Evolutionary conservation across 2,797 vertebrate species (phyloP), one percentile per base, ranked within the genome.

Genomic region (Sebastes minor): DNA sequence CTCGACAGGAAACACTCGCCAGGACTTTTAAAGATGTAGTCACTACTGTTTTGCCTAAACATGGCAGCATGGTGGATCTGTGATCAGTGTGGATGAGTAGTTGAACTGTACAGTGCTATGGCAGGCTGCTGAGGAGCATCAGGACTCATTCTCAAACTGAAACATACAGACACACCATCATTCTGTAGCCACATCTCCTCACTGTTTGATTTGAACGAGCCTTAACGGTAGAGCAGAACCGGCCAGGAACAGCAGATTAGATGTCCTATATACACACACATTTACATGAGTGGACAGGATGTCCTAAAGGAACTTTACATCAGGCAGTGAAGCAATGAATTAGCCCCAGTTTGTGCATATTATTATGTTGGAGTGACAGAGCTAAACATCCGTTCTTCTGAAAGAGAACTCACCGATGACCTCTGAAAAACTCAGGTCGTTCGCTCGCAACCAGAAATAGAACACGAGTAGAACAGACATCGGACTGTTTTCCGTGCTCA

Each of bases 181-280:
- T 18, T 56, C 3, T 22, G 38, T 60, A 4, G 18, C 25, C 20
- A n/a, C 10, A n/a, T 13, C 12, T 53, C 70, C 16, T 49, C 60
- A 59, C 66, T 2, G n/a, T 25, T 49, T 57, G 14, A 59, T 56
- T 73, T 64, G 30, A 79, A 77, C 53, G 28, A 86, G 78, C 78
- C 78, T 80, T 4, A 81, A 79, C 74, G 8, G 71, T 52, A 5
- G 8, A 85, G 66, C 84, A 84, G 69, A 86, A 81, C 79, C 77
- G 69, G 82, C 77, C 81, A 23, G 75, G 53, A 89, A 86, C 89
- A 90, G 86, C 88, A 88, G 75, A 83, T 85, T 72, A 76, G 64
- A 88, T 85, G 82, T 60, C 66, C 79, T 18, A 49, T 89, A 69
- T 83, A 89, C 91, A 91, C 56, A 91, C 55, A 94, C 82, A 92